Conservation (phyloP, 2,113 vertebrate genomes). For the Xiphophorus hellerii region DNA sequence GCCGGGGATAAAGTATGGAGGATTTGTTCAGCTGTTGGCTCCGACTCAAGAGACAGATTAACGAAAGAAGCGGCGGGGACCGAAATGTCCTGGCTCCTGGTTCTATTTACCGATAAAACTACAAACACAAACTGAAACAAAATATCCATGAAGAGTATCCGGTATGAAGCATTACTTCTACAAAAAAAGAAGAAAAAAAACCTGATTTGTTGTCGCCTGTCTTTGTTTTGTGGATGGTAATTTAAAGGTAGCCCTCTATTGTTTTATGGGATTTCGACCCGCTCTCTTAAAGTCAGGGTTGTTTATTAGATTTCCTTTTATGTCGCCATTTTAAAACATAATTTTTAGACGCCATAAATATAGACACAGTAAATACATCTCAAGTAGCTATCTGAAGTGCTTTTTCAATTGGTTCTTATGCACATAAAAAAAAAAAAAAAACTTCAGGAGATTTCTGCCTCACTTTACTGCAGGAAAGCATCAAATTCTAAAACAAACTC, state of each 20-base stretch:
- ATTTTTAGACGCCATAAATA: slow-evolving; percentile 7
- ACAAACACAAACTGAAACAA: not conserved
- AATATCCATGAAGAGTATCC: not conserved
- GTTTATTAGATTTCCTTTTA: slow-evolving; percentile 21
- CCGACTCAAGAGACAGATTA: slow-evolving; percentile 14
- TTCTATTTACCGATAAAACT: not conserved
- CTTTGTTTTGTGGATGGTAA: slow-evolving; percentile 15
- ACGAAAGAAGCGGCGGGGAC: slow-evolving; percentile 3
- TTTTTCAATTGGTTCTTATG: too few relatives aligned
- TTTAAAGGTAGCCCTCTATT: slow-evolving; percentile 13
- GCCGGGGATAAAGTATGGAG: slow-evolving; percentile 12
- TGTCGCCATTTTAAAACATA: slow-evolving; percentile 10
- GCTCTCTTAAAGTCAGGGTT: slow-evolving; percentile 13
- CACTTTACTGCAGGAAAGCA: too few relatives aligned
- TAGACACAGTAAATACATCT: not conserved
- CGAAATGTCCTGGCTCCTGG: not conserved
- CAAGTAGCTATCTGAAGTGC: not conserved
- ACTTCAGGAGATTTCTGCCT: too few relatives aligned
- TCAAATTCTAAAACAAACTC: too few relatives aligned
- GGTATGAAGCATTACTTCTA: not conserved
- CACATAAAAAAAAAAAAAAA: too few relatives aligned
- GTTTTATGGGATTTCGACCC: slow-evolving; percentile 21
- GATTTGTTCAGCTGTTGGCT: slow-evolving; percentile 25
- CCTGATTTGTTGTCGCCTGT: slow-evolving; percentile 1
- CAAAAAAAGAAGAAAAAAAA: not conserved